Evolutionary conservation across 2,797 vertebrate genomes (phyloP).

Genomic region (Periophthalmus magnuspinnatus): DNA sequence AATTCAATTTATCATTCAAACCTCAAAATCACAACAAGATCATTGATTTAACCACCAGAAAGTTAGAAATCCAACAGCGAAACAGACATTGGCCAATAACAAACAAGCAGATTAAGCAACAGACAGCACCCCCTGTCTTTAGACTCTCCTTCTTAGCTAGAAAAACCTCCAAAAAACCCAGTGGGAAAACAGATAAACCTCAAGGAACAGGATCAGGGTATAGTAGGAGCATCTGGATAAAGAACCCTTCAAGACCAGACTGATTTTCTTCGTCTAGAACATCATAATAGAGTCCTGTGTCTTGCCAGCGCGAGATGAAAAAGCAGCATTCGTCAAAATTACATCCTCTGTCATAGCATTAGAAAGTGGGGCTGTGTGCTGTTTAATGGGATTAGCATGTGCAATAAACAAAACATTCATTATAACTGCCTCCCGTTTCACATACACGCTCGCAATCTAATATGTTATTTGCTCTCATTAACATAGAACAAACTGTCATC

Average conservation of each 20-base stretch:
- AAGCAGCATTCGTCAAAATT: slow-evolving; percentile 8
- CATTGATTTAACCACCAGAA: background rate
- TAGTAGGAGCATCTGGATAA: background rate
- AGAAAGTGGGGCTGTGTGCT: background rate
- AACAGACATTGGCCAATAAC: too few species aligned
- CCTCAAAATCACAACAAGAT: background rate
- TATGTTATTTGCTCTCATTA: slow-evolving; percentile 17
- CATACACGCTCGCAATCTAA: background rate
- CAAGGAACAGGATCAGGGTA: too few species aligned
- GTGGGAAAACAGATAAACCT: too few species aligned
- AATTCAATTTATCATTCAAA: too few species aligned
- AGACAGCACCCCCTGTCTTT: too few species aligned
- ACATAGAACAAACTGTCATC: slow-evolving; percentile 11
- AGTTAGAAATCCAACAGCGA: too few species aligned
- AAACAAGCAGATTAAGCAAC: too few species aligned
- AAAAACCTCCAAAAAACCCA: too few species aligned
- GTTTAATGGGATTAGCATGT: slow-evolving; percentile 9
- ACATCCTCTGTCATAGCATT: slow-evolving; percentile 4
- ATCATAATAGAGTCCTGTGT: background rate
- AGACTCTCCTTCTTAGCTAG: too few species aligned
- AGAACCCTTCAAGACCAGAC: background rate
- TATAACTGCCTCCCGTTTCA: background rate
- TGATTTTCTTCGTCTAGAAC: background rate
- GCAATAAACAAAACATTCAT: slow-evolving; percentile 11
- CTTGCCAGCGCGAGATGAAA: background rate